Evolutionary conservation across 2,888 invertebrate species (phyloP).

Genomic region (Drosophila mettleri): DNA sequence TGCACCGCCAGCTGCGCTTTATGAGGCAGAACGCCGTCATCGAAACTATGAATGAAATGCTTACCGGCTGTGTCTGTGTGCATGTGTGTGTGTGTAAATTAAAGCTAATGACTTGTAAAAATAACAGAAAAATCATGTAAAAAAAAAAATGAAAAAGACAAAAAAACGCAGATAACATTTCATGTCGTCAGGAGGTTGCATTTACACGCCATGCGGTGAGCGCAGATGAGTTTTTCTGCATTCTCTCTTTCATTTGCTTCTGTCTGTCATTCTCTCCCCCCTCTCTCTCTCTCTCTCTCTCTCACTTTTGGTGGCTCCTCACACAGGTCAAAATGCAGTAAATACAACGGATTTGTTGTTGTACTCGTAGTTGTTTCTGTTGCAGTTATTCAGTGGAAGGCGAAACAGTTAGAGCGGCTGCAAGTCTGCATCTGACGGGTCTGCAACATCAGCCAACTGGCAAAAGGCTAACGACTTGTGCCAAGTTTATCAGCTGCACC

Average conservation of each 20-base stretch:
- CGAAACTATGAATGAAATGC: slow-evolving; percentile 66
- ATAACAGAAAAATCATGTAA: slow-evolving; percentile 51
- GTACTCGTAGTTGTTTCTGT: slow-evolving; percentile 14
- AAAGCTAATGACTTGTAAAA: slow-evolving; percentile 81
- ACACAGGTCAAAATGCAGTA: slow-evolving; percentile 72
- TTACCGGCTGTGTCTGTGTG: slow-evolving; percentile 12
- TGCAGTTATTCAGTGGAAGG: slow-evolving; percentile 49
- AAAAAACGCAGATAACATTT: slow-evolving; percentile 35
- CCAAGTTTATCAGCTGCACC: slow-evolving; percentile 66
- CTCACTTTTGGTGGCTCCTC: slow-evolving; percentile 18
- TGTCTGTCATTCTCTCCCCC: too few species aligned
- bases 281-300: not conserved
- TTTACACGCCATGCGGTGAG: slow-evolving; percentile 43
- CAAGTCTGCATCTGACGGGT: slow-evolving; percentile 48
- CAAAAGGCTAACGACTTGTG: slow-evolving; percentile 59
- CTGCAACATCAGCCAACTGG: slow-evolving; percentile 60
- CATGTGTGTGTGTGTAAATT: slow-evolving; percentile 65
- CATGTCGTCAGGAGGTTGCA: slow-evolving; percentile 40
- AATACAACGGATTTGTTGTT: slow-evolving; percentile 61
- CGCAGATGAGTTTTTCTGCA: slow-evolving; percentile 46
- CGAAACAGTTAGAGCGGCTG: slow-evolving; percentile 70
- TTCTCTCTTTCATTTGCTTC: slow-evolving; percentile 1
- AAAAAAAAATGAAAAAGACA: slow-evolving; percentile 13
- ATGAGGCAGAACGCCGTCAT: slow-evolving; percentile 57
- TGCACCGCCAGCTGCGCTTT: slow-evolving; percentile 50